Conservation (phyloP, 1,140 invertebrate genomes). For the Dendroctonus valens region DNA sequence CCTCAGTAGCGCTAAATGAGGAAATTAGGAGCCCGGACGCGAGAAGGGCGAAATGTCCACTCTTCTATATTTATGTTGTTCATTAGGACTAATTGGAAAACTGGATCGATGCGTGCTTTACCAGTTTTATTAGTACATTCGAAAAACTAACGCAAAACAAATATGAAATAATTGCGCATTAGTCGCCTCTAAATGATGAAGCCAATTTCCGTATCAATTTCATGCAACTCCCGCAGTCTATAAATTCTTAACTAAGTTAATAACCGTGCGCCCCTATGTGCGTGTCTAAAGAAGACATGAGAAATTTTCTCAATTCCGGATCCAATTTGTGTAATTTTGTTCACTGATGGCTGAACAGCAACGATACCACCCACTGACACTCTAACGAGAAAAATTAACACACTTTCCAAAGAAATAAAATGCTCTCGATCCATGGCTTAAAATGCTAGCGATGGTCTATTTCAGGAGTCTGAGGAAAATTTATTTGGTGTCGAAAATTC, state of each 20-base stretch:
- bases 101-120: conserved; percentile 6
- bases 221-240: background rate
- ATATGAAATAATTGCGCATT: background rate
- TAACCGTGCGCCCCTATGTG: conserved; percentile 5
- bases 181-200: no score
- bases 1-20: conserved; percentile 10
- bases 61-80: conserved; percentile 8
- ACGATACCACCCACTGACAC: conserved; percentile 2
- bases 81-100: conserved; percentile 15
- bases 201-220: no score
- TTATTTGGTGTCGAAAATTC: no score
- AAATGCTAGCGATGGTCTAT: no score
- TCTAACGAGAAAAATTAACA: conserved; percentile 11
- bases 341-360: conserved; percentile 7
- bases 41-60: conserved; percentile 5
- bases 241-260: conserved; percentile 16
- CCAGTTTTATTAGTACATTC: background rate
- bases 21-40: background rate
- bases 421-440: no score
- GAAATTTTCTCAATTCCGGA: conserved; percentile 11
- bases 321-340: conserved; percentile 21
- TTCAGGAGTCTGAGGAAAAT: no score
- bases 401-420: no score
- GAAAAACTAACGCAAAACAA: background rate
- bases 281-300: conserved; percentile 1